phyloP scores from a whole-genome alignment of 1,140 invertebrate genomes.

The Pseudachorutes palmiensis region DNA sequence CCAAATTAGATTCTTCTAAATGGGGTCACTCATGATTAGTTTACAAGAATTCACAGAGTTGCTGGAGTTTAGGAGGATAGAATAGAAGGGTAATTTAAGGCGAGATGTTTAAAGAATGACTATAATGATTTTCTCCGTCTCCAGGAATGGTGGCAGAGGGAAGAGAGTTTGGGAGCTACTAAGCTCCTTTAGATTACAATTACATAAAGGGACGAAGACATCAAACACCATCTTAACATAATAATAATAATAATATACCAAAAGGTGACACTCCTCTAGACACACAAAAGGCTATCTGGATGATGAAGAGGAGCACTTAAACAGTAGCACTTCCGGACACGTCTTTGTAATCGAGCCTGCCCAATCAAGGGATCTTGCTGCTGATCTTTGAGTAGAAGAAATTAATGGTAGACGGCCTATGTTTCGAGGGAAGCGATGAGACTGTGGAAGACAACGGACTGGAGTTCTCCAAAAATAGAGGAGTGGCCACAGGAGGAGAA shows the following conservation, averaged over 20 bases:
- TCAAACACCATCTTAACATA: not conserved
- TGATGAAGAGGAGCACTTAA: not conserved
- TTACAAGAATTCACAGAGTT: too few species aligned
- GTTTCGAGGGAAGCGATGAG: slow-evolving; percentile 60
- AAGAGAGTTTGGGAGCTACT: not conserved
- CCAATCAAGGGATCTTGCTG: not conserved
- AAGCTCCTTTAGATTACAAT: not conserved
- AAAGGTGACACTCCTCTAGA: slow-evolving; percentile 38
- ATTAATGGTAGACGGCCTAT: slow-evolving; percentile 40
- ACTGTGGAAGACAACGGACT: slow-evolving; percentile 58
- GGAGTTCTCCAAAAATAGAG: slow-evolving; percentile 59
- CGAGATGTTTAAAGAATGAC: not conserved
- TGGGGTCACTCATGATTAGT: too few species aligned
- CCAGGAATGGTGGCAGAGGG: too few species aligned
- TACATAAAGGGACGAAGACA: not conserved
- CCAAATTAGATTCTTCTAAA: not conserved
- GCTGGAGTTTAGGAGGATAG: not conserved
- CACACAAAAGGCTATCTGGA: not conserved
- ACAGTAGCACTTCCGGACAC: not conserved
- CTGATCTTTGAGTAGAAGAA: not conserved
- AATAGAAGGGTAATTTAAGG: not conserved
- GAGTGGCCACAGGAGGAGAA: slow-evolving; percentile 54
- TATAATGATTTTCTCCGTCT: too few species aligned
- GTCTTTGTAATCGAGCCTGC: not conserved
- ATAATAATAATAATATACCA: slow-evolving; percentile 1